These are phyloP conservation scores for Salvator merianae DNA, from an alignment of 2,113 vertebrate genomes.

Conservation along the genomic window DNA sequence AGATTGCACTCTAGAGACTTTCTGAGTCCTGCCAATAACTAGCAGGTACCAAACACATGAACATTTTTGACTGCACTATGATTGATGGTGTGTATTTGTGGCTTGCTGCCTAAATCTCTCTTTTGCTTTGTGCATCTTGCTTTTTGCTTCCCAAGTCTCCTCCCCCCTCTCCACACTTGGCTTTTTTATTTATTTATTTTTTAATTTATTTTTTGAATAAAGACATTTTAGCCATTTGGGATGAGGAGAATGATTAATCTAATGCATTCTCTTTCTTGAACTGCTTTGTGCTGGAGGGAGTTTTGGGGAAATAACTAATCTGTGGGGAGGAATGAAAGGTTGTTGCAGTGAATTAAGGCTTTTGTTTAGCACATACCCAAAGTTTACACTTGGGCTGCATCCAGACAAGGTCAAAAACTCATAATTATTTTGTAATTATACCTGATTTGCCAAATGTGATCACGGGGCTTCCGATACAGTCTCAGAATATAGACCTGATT, in stretches of 20 bases:
- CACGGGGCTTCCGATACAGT: too few species aligned
- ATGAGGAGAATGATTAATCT: conserved; percentile 46
- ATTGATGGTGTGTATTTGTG: conserved; percentile 94
- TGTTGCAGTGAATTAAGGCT: not conserved
- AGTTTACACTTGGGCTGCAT: too few species aligned
- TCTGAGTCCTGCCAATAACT: conserved; percentile 83
- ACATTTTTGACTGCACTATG: conserved; percentile 84
- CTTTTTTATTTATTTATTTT: conserved; percentile 11
- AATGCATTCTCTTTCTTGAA: conserved; percentile 35
- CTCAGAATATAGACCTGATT: too few species aligned
- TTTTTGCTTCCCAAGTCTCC: not conserved
- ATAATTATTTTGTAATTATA: too few species aligned
- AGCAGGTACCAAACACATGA: conserved; percentile 81
- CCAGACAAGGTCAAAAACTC: too few species aligned
- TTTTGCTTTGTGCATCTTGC: conserved; percentile 59
- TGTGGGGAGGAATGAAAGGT: conserved; percentile 3
- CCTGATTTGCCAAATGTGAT: too few species aligned
- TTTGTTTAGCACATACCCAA: not conserved
- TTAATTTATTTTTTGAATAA: conserved; percentile 44
- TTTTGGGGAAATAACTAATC: not conserved
- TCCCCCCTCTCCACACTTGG: fast-evolving
- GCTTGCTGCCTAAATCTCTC: conserved; percentile 80
- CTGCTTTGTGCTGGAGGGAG: not conserved
- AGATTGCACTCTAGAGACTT: conserved; percentile 72
- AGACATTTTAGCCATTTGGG: conserved; percentile 51